Evolutionary conservation across 2,888 invertebrate species (phyloP).

Genomic region (Apotomis turbidana): DNA sequence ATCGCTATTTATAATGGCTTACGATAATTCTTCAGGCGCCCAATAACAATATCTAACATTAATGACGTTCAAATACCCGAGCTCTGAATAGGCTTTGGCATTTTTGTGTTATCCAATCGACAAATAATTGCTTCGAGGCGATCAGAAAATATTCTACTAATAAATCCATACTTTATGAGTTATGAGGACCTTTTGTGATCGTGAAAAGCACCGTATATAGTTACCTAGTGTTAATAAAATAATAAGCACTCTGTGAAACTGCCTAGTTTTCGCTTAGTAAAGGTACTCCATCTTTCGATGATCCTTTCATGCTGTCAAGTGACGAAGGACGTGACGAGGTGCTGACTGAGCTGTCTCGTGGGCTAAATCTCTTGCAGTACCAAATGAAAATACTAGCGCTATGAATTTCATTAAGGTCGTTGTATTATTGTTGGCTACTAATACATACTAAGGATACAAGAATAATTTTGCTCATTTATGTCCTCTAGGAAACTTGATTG

Average conservation of each 20-base stretch:
- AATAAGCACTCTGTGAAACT: constrained; percentile 9
- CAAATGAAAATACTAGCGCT: constrained; percentile 5
- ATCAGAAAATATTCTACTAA: constrained; percentile 8
- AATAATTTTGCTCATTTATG: no score
- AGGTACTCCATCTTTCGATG: constrained; percentile 42
- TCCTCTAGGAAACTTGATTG: no score
- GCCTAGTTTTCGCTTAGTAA: constrained; percentile 37
- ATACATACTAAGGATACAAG: no score
- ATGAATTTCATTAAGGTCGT: not conserved
- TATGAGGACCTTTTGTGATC: constrained; percentile 2
- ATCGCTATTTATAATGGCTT: constrained; percentile 46
- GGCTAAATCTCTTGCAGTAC: constrained; percentile 16
- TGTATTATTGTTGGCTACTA: not conserved
- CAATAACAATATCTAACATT: constrained; percentile 46
- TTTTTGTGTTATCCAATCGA: constrained; percentile 28
- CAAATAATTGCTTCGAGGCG: constrained; percentile 16
- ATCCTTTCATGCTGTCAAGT: constrained; percentile 44
- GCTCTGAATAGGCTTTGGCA: constrained; percentile 28
- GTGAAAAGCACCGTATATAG: not conserved
- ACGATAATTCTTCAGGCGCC: constrained; percentile 37
- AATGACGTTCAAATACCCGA: constrained; percentile 44
- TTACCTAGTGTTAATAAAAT: not conserved
- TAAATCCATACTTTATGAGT: constrained; percentile 21
- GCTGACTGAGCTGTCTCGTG: constrained; percentile 31
- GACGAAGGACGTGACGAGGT: constrained; percentile 44